phyloP scores from a whole-genome alignment of 2,888 invertebrate species.

The Latheticus oryzae region DNA sequence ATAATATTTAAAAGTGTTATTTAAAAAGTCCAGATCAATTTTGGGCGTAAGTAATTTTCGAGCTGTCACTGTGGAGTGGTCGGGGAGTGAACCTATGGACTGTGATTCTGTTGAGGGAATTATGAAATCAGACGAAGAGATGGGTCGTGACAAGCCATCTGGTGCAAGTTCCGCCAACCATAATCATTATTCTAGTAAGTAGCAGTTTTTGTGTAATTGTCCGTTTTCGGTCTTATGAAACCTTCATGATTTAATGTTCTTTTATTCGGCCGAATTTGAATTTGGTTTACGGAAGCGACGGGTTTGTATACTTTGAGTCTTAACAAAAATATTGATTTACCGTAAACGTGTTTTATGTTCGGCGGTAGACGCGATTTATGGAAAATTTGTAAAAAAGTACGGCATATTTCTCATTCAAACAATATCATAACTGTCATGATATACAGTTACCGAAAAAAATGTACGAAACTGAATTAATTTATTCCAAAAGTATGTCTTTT shows the following conservation, averaged over 20 bases:
- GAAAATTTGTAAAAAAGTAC: slow-evolving; percentile 21
- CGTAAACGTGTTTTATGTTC: slow-evolving; percentile 22
- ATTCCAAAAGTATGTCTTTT: too few relatives aligned
- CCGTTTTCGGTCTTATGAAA: slow-evolving; percentile 23
- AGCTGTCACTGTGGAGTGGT: slow-evolving; percentile 48
- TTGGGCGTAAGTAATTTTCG: slow-evolving; percentile 28
- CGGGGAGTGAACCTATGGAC: slow-evolving; percentile 48
- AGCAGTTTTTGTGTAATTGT: slow-evolving; percentile 30
- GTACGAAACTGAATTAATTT: too few relatives aligned
- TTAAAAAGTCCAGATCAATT: slow-evolving; percentile 7
- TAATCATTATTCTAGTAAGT: slow-evolving; percentile 59
- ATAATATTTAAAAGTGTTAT: background rate
- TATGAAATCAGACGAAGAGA: slow-evolving; percentile 60
- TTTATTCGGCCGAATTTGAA: slow-evolving; percentile 6
- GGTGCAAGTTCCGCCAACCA: slow-evolving; percentile 54
- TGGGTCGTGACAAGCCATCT: slow-evolving; percentile 55
- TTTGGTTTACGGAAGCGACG: background rate
- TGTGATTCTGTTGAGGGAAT: slow-evolving; percentile 49
- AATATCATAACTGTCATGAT: too few relatives aligned
- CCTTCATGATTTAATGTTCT: slow-evolving; percentile 21
- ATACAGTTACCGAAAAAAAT: too few relatives aligned
- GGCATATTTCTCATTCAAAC: too few relatives aligned
- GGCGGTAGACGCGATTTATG: slow-evolving; percentile 16
- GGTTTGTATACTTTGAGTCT: slow-evolving; percentile 1
- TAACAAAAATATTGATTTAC: slow-evolving; percentile 23